A percentile compares a stretch with the other conserved stretches of the same genome.
Conservation (phyloP, 2,113 vertebrate species). For the Carassius auratus region DNA sequence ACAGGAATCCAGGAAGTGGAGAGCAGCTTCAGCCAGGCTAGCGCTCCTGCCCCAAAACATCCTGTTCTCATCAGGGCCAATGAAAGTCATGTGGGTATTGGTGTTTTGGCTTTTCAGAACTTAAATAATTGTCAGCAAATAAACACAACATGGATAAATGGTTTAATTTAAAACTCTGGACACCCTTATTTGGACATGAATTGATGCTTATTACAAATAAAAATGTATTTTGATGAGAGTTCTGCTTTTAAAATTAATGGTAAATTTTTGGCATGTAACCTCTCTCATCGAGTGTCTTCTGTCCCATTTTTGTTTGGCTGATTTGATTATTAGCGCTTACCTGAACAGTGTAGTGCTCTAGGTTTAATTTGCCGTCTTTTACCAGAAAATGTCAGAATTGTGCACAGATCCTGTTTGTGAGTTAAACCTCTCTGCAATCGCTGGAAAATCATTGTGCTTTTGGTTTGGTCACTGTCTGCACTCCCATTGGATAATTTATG, state of each 20-base stretch:
- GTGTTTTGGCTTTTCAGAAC: neutral
- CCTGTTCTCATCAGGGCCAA: neutral
- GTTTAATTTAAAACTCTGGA: neutral
- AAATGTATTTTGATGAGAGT: neutral
- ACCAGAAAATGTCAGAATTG: too few relatives aligned
- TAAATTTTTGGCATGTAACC: too few relatives aligned
- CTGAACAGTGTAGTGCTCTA: too few relatives aligned
- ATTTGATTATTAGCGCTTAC: too few relatives aligned
- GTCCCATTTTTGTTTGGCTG: neutral
- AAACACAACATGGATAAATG: neutral
- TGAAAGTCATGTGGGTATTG: neutral
- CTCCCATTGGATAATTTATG: too few relatives aligned
- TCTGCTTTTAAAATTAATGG: neutral
- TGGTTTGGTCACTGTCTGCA: too few relatives aligned
- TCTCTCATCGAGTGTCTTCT: too few relatives aligned
- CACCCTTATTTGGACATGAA: neutral
- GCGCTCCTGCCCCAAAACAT: neutral
- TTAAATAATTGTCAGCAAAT: neutral
- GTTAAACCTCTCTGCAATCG: too few relatives aligned
- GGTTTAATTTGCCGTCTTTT: too few relatives aligned
- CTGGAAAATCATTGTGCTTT: too few relatives aligned
- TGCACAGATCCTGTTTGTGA: too few relatives aligned
- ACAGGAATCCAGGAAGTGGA: conserved; percentile 48
- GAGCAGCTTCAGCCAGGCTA: conserved; percentile 19
- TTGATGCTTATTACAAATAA: neutral